A percentile compares a stretch with the other conserved stretches of the same genome.
These are phyloP conservation scores for Pantherophis alleghaniensis DNA, from an alignment of 2,797 vertebrate genomes.

Conservation along the genomic window DNA sequence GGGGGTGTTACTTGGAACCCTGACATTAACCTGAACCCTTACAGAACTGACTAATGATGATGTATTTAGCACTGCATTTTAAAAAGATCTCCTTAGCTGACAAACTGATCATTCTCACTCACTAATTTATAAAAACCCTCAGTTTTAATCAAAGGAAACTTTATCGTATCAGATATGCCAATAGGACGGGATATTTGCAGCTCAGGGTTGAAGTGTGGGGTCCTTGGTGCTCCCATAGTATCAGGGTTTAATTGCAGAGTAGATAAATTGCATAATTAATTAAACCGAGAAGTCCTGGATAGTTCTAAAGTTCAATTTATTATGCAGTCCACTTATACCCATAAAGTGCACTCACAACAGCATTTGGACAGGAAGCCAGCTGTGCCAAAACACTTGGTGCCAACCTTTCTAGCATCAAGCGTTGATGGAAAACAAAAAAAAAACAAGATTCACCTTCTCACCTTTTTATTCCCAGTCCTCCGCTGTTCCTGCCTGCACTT, in stretches of 20 bases:
- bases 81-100: not conserved
- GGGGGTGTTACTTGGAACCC: too few relatives aligned
- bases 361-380: constrained; percentile 29
- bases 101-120: not conserved
- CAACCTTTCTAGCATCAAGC: rapidly evolving
- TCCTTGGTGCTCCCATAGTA: not conserved
- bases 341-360: not conserved
- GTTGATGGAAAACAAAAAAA: constrained; percentile 14
- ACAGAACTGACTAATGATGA: not conserved
- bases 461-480: not conserved
- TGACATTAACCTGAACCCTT: too few relatives aligned
- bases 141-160: not conserved
- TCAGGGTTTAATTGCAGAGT: not conserved
- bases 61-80: not conserved
- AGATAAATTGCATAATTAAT: constrained; percentile 8
- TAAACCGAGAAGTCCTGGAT: not conserved
- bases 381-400: not conserved
- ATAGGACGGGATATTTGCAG: not conserved
- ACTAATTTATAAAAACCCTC: not conserved
- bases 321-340: constrained; percentile 16
- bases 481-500: rapidly evolving
- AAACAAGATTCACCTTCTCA: not conserved
- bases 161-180: not conserved
- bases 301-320: constrained; percentile 26
- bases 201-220: not conserved